Conservation (phyloP, 2,113 vertebrate species). For the Saimiri boliviensis region DNA sequence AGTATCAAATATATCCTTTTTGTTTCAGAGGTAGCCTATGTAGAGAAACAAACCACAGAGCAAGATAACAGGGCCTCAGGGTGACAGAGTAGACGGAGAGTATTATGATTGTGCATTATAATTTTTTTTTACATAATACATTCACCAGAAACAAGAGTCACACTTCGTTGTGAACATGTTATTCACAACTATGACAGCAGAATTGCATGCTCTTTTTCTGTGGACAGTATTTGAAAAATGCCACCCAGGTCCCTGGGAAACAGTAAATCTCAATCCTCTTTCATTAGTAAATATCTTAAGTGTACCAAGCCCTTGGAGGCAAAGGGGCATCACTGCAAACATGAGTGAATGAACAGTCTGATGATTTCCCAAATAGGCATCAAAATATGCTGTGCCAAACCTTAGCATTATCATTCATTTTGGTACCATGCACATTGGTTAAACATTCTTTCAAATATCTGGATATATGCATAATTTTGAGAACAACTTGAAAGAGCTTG, state of each 20-base stretch:
- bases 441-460: neutral
- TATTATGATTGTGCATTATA: too few species aligned
- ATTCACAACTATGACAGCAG: neutral
- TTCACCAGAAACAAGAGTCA: neutral
- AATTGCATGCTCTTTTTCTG: neutral
- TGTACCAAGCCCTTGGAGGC: neutral
- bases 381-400: neutral
- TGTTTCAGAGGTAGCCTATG: neutral
- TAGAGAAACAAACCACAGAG: neutral
- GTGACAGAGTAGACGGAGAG: neutral
- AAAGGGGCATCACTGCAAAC: neutral
- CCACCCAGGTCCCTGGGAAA: neutral
- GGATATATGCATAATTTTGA: neutral
- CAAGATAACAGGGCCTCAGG: neutral
- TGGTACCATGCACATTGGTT: too few species aligned
- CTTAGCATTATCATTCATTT: neutral
- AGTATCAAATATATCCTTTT: slow-evolving; percentile 46
- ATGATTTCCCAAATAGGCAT: neutral
- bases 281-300: neutral
- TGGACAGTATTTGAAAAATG: neutral
- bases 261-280: neutral
- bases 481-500: neutral
- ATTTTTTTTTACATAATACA: neutral
- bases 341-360: neutral
- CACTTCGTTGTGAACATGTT: neutral